phyloP scores from a whole-genome alignment of 2,888 invertebrate genomes.

The Willowsia nigromaculata region DNA sequence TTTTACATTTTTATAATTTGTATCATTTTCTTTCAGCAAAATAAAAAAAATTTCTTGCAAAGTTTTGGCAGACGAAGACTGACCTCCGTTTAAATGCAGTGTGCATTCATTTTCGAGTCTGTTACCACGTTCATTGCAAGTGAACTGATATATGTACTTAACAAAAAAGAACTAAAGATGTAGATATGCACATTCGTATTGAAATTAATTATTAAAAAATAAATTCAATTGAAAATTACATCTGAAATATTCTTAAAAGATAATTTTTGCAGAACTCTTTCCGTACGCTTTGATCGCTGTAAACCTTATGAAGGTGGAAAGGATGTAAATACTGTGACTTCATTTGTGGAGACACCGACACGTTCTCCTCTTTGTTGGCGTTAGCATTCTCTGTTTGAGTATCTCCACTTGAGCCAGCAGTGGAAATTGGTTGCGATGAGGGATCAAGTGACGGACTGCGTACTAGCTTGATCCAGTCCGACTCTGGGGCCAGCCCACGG shows the following conservation, averaged over 20 bases:
- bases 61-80: conserved; percentile 29
- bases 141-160: no score
- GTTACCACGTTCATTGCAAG: no score
- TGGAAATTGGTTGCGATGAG: conserved; percentile 25
- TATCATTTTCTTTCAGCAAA: not conserved
- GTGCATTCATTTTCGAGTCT: no score
- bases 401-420: conserved; percentile 45
- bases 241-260: conserved; percentile 77
- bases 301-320: conserved; percentile 78
- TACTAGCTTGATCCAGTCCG: conserved; percentile 78
- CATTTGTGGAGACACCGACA: not conserved
- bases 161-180: not conserved
- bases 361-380: not conserved
- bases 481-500: conserved; percentile 77
- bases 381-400: conserved; percentile 4
- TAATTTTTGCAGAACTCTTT: conserved; percentile 78
- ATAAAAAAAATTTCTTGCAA: not conserved
- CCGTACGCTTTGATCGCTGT: conserved; percentile 75
- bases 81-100: not conserved
- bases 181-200: not conserved
- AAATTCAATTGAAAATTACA: conserved; percentile 54
- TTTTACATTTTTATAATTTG: not conserved
- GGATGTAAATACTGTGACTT: conserved; percentile 78
- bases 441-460: conserved; percentile 72
- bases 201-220: conserved; percentile 36